Conservation (phyloP, 1,140 invertebrate genomes). For the Bemisia tabaci region DNA sequence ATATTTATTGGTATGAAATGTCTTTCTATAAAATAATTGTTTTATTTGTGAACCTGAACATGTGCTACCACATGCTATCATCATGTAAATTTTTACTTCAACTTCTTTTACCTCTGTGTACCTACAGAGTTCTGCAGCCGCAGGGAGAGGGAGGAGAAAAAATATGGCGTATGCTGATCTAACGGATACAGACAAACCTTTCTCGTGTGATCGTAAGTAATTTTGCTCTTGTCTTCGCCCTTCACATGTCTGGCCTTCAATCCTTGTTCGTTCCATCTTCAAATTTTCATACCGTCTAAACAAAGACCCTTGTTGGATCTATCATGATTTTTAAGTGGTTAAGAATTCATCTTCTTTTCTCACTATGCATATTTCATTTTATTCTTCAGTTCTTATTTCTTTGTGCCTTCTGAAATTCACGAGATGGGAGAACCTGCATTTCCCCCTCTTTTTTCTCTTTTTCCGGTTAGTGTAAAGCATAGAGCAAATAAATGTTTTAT, state of each 20-base stretch:
- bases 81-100: too few species aligned
- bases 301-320: not conserved
- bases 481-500: too few species aligned
- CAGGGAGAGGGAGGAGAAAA: constrained; percentile 55
- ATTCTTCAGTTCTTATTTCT: not conserved
- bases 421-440: too few species aligned
- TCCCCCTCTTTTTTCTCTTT: too few species aligned
- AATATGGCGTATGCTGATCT: constrained; percentile 45
- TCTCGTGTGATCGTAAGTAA: constrained; percentile 80
- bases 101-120: too few species aligned
- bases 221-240: constrained; percentile 10
- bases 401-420: not conserved
- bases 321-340: not conserved
- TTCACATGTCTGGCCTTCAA: constrained; percentile 6
- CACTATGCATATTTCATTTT: constrained; percentile 6
- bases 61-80: too few species aligned
- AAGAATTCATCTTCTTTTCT: not conserved
- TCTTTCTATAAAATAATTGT: too few species aligned
- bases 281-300: not conserved
- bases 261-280: constrained; percentile 6
- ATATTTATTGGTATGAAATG: too few species aligned
- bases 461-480: too few species aligned
- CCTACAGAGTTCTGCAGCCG: too few species aligned
- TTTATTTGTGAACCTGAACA: too few species aligned
- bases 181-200: constrained; percentile 74